Base-by-base conservation (phyloP, 2,888 invertebrate genomes). In the Macropis europaea region DNA sequence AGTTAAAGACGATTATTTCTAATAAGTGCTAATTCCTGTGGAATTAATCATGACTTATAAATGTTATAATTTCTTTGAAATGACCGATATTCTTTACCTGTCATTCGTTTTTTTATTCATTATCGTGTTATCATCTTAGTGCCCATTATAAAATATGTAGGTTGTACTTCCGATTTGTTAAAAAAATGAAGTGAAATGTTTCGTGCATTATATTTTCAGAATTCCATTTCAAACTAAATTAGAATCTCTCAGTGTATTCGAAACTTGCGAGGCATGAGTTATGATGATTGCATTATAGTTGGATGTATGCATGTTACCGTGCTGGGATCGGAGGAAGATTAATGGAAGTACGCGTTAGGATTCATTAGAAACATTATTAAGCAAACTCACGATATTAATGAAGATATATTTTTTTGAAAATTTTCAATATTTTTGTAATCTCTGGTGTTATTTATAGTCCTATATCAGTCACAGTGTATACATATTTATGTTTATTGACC, bases 361-460 rank as follows among this genome's bases (percentile, higher is more conserved):
- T 67, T 66, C 67, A 48, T 67, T 54, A 54, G 26, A 19, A 15
- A 3, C 4, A 13, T 34, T 32, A 64, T 47, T 54, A 54, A 34
- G 19, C 66, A 30, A 32, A 26, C 53, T 38, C 5, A 15, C 9
- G 9, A 15, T 42, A 43, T 38, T 64, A 67, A 67, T 11, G 67
- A 67, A 53, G 67, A 67, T 67, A 47, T 64, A 64, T 67, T 53
- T 67, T 62, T 67, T 64, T 2, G 6, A 24, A 9, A 24, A 15
- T 26, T 6, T n/a, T 1, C 9, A 13, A 9, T 22, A 7, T 9
- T 42, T n/a, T 52, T 15, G n/a, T 60, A 3, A 15, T 19, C 13
- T 11, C 13, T 7, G 9, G 15, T 36, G 22, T 30, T 28, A 19
- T n/a, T n/a, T 4, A 17, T 32, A 9, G 42, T 42, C 24, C 56